Evolutionary conservation across 1,140 invertebrate species (phyloP).

Genomic region (Heliothis subflexa): DNA sequence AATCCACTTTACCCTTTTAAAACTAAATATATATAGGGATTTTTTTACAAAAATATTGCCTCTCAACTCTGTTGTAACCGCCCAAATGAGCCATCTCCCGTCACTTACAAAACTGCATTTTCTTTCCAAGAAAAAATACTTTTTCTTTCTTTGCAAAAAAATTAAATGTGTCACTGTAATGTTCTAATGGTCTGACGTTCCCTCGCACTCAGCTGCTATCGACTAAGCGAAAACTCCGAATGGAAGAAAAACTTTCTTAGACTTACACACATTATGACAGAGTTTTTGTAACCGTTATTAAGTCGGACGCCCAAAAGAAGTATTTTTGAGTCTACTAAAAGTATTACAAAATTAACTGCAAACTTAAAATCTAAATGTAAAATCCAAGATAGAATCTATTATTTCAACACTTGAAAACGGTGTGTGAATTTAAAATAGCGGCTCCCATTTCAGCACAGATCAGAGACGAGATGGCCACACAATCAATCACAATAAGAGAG

Average conservation of each 20-base stretch:
- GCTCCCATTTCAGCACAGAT: neutral
- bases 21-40: no score
- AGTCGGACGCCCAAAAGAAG: no score
- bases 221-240: conserved; percentile 28
- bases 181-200: conserved; percentile 37
- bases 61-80: neutral
- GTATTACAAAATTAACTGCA: no score
- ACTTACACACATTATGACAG: conserved; percentile 22
- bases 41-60: neutral
- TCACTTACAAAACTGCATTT: conserved; percentile 42
- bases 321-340: no score
- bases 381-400: no score
- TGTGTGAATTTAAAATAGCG: neutral
- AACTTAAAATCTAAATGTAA: no score
- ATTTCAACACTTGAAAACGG: neutral
- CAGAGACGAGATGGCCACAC: neutral
- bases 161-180: conserved; percentile 32
- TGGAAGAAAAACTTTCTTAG: conserved; percentile 11
- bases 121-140: neutral
- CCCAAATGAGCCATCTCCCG: conserved; percentile 8
- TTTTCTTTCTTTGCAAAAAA: conserved; percentile 29
- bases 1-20: no score
- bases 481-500: conserved; percentile 35
- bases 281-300: neutral
- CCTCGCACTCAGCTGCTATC: conserved; percentile 40